Evolutionary conservation across 1,140 invertebrate genomes (phyloP).

Genomic region (Penaeus chinensis): DNA sequence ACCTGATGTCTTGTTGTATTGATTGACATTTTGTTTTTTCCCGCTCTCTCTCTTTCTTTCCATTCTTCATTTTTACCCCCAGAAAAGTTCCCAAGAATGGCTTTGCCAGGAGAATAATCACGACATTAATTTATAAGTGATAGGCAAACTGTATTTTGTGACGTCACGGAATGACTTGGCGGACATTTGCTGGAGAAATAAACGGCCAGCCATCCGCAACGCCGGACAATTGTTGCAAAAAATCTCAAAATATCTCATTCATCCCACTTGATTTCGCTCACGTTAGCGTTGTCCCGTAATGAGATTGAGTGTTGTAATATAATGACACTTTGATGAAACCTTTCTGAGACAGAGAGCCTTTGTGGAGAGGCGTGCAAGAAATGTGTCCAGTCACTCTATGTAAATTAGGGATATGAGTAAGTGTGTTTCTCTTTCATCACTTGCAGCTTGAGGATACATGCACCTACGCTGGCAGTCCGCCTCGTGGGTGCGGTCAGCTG

Average conservation of each 20-base stretch:
- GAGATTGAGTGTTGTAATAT: slow-evolving; percentile 39
- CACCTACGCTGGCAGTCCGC: too few species aligned
- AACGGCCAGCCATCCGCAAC: not conserved
- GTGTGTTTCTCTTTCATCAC: slow-evolving; percentile 16
- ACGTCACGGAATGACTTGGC: slow-evolving; percentile 19
- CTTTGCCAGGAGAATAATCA: too few species aligned
- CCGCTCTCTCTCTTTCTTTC: slow-evolving; percentile 8
- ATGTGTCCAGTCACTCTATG: slow-evolving; percentile 48
- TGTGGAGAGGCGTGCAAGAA: slow-evolving; percentile 45
- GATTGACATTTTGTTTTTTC: not conserved
- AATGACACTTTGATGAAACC: slow-evolving; percentile 31
- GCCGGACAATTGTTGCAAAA: slow-evolving; percentile 27
- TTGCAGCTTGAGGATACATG: not conserved
- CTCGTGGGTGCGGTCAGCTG: too few species aligned
- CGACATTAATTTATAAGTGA: too few species aligned
- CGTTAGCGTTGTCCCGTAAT: slow-evolving; percentile 24
- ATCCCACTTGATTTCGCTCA: slow-evolving; percentile 40
- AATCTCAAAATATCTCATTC: slow-evolving; percentile 40
- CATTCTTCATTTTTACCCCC: not conserved
- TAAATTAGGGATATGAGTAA: slow-evolving; percentile 47
- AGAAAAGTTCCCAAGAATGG: too few species aligned
- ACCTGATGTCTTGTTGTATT: too few species aligned
- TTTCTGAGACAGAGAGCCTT: slow-evolving; percentile 13
- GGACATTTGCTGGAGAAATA: slow-evolving; percentile 2
- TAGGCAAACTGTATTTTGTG: not conserved